These are phyloP conservation scores for Pseudomyrmex concolor DNA, from an alignment of 1,140 invertebrate species.

Conservation along the genomic window DNA sequence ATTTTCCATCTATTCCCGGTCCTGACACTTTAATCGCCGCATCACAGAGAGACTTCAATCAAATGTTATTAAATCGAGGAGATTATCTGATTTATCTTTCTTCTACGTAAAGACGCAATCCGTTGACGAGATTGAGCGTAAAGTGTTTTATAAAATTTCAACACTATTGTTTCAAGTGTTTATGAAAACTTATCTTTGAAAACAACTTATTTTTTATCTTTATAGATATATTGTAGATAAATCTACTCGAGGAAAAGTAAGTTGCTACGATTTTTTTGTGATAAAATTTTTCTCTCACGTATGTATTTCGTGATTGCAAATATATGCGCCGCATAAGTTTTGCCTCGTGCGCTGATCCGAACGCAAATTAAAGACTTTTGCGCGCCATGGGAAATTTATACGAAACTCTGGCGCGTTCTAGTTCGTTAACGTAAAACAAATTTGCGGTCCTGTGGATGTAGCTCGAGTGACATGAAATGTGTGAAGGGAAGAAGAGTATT, in stretches of 20 bases:
- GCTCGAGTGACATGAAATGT: neutral
- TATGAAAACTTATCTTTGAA: too few species aligned
- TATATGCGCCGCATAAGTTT: neutral
- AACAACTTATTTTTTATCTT: neutral
- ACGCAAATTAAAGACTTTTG: neutral
- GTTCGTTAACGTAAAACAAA: conserved; percentile 33
- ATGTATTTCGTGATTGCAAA: neutral
- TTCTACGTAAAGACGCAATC: neutral
- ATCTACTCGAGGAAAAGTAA: neutral
- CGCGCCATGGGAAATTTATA: neutral
- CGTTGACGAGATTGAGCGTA: neutral
- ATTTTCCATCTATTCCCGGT: neutral
- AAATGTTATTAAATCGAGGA: neutral
- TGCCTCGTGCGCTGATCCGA: neutral
- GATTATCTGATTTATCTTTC: neutral
- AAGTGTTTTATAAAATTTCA: neutral
- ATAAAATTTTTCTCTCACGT: neutral
- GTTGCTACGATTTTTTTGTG: neutral
- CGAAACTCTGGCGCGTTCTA: neutral
- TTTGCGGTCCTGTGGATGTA: neutral
- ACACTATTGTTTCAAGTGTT: neutral
- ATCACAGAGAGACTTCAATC: neutral
- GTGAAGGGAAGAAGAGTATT: neutral
- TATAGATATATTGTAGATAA: neutral
- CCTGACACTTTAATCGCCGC: neutral